These are phyloP conservation scores for Drosophila multiciliata DNA, from an alignment of 2,888 invertebrate species.

Conservation along the genomic window DNA sequence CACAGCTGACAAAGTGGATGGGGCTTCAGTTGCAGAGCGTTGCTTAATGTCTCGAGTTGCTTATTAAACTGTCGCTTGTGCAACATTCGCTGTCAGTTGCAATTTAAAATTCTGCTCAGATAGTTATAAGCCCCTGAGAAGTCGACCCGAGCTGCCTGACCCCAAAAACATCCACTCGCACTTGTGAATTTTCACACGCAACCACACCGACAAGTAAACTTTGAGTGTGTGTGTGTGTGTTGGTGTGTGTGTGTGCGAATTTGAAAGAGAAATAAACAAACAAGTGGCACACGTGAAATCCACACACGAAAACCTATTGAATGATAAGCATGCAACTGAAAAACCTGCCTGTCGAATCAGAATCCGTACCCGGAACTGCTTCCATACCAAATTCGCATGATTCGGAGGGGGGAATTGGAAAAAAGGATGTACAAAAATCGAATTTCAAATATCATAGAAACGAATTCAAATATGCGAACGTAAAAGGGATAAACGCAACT, in stretches of 20 bases:
- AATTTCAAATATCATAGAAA: constrained; percentile 73
- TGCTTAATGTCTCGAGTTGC: constrained; percentile 36
- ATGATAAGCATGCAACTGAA: constrained; percentile 62
- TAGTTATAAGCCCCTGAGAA: constrained; percentile 22
- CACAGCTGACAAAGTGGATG: neutral
- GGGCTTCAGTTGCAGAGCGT: constrained; percentile 18
- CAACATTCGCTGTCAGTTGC: constrained; percentile 30
- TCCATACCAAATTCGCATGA: constrained; percentile 29
- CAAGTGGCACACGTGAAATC: constrained; percentile 46
- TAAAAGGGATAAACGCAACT: constrained; percentile 67
- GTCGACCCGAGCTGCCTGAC: constrained; percentile 3
- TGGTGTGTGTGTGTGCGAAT: constrained; percentile 22
- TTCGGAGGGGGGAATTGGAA: neutral
- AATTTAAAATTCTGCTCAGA: constrained; percentile 36
- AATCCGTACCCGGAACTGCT: constrained; percentile 16
- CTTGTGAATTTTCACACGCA: constrained; percentile 69
- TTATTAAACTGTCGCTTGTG: constrained; percentile 48
- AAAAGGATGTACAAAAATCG: constrained; percentile 56
- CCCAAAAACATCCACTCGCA: constrained; percentile 48
- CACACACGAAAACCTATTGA: constrained; percentile 51
- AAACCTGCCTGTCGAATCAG: constrained; percentile 26
- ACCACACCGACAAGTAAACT: constrained; percentile 15
- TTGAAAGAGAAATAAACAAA: constrained; percentile 48
- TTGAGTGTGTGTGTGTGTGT: neutral
- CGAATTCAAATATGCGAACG: constrained; percentile 70